These are phyloP conservation scores for Cerastoderma edule DNA, from an alignment of 2,888 invertebrate genomes.

Conservation along the genomic window DNA sequence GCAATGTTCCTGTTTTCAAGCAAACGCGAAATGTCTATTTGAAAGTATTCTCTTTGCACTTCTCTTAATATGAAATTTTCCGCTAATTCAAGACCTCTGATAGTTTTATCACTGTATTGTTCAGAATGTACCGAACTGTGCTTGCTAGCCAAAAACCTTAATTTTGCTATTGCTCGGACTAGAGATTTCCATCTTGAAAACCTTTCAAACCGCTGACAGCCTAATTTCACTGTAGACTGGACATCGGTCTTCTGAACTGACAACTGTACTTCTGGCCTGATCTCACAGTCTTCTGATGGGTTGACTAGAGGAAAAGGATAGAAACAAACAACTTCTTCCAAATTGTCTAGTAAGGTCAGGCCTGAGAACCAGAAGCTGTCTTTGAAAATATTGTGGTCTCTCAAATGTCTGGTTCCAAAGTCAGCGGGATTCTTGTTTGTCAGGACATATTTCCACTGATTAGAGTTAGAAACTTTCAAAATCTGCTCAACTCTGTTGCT, in stretches of 20 bases:
- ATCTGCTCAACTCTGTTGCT: slow-evolving; percentile 48
- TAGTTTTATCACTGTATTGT: no score
- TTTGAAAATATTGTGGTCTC: background rate
- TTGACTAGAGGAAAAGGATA: background rate
- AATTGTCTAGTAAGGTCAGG: background rate
- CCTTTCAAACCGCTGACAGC: slow-evolving; percentile 23
- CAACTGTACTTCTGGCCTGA: background rate
- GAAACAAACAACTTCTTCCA: background rate
- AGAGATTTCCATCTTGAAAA: slow-evolving; percentile 42
- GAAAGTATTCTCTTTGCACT: no score
- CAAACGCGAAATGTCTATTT: no score
- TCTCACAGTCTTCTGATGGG: background rate
- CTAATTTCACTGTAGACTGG: background rate
- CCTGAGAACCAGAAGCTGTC: background rate
- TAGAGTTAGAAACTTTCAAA: slow-evolving; percentile 12
- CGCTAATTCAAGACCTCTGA: no score
- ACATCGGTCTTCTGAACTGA: background rate
- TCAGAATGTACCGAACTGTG: no score
- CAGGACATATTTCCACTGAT: slow-evolving; percentile 48
- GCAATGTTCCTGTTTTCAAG: no score
- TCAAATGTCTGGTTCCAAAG: slow-evolving; percentile 28
- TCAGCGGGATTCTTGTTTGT: slow-evolving; percentile 51
- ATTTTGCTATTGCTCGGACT: slow-evolving; percentile 12
- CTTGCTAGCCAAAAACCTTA: no score
- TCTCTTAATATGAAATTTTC: no score